Conservation (phyloP, 2,888 invertebrate species). For the Scotopteryx bipunctaria region DNA sequence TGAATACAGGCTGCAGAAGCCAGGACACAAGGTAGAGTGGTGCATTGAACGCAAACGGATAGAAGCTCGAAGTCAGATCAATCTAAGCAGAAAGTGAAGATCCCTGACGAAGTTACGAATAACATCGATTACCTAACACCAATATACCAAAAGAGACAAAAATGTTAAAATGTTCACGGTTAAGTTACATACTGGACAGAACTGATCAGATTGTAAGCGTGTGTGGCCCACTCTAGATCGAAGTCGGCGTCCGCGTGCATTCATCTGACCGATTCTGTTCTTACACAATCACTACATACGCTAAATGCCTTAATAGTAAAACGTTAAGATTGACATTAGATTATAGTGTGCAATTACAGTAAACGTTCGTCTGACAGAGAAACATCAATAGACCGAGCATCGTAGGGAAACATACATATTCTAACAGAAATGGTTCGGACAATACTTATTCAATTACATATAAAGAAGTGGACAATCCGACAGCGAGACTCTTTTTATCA, state of each 20-base stretch:
- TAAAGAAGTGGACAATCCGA: conserved; percentile 66
- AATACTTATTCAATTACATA: conserved; percentile 55
- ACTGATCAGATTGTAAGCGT: conserved; percentile 53
- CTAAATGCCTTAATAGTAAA: conserved; percentile 65
- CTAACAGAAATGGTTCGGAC: conserved; percentile 58
- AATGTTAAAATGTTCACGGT: conserved; percentile 54
- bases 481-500: conserved; percentile 57
- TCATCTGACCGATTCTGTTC: conserved; percentile 64
- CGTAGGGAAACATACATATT: conserved; percentile 40
- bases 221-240: conserved; percentile 1
- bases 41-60: conserved; percentile 9
- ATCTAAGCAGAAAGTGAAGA: conserved; percentile 32
- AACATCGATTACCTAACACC: conserved; percentile 55
- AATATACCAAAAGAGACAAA: conserved; percentile 55
- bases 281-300: conserved; percentile 47
- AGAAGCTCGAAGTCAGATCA: conserved; percentile 25
- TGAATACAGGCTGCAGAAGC: no score
- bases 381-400: conserved; percentile 44
- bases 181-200: conserved; percentile 57
- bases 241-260: conserved; percentile 6
- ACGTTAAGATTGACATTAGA: conserved; percentile 64
- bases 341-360: conserved; percentile 59
- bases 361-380: conserved; percentile 49
- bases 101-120: conserved; percentile 49
- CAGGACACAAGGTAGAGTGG: conserved; percentile 14